phyloP scores from a whole-genome alignment of 2,113 vertebrate species.

The Carettochelys insculpta region DNA sequence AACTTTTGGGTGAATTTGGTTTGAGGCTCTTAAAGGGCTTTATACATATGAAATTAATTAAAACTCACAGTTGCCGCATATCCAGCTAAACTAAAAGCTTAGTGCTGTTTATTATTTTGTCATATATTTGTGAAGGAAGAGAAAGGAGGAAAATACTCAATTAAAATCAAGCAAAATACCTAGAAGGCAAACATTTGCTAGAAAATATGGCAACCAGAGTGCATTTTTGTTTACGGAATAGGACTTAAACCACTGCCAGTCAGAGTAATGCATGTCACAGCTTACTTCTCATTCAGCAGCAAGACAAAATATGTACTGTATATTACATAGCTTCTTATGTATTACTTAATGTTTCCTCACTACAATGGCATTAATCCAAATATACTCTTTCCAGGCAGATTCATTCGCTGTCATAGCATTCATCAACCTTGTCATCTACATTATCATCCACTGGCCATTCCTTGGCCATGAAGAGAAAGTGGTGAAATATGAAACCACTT shows the following conservation, averaged over 20 bases:
- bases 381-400: slow-evolving; percentile 12
- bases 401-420: slow-evolving; percentile 24
- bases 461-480: slow-evolving; percentile 45
- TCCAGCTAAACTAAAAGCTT: neutral
- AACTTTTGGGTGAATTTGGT: neutral
- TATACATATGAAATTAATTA: neutral
- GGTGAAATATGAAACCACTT: slow-evolving; percentile 56
- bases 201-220: neutral
- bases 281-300: neutral
- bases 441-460: slow-evolving; percentile 52
- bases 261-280: neutral
- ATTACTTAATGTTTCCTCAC: neutral
- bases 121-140: neutral
- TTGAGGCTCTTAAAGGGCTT: neutral
- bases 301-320: neutral
- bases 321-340: neutral
- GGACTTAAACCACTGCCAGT: neutral
- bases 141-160: neutral
- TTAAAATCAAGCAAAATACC: neutral
- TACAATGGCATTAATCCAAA: neutral
- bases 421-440: slow-evolving; percentile 44
- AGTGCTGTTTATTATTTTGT: accelerated
- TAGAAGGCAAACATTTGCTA: neutral
- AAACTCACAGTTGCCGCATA: neutral
- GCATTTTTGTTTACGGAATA: neutral